phyloP scores from a whole-genome alignment of 2,888 invertebrate genomes.

The Phyto melanocephala region DNA sequence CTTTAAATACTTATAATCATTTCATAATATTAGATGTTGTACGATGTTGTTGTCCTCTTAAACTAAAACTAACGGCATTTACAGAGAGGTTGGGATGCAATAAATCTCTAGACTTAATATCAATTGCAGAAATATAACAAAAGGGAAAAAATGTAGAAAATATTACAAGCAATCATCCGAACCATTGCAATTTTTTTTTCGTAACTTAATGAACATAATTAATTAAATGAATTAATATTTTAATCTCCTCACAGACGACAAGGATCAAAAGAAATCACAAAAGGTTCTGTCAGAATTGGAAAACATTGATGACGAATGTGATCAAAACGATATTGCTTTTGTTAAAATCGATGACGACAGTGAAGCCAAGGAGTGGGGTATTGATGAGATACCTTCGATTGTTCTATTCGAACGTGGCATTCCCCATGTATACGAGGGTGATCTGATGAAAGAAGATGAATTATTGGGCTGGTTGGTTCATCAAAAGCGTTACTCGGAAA shows the following conservation, averaged over 20 bases:
- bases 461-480: constrained; percentile 93
- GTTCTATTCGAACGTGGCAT: constrained; percentile 87
- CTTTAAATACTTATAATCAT: background rate
- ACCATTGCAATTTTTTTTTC: too few relatives aligned
- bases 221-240: too few relatives aligned
- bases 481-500: constrained; percentile 93
- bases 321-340: constrained; percentile 93
- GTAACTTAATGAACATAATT: too few relatives aligned
- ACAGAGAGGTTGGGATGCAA: constrained; percentile 20
- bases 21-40: constrained; percentile 24
- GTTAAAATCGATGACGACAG: constrained; percentile 93
- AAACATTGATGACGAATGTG: constrained; percentile 96
- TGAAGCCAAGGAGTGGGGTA: constrained; percentile 93
- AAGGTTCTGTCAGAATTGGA: constrained; percentile 90
- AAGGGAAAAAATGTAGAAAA: too few relatives aligned
- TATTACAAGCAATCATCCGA: too few relatives aligned
- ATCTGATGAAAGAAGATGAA: constrained; percentile 93
- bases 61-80: constrained; percentile 24
- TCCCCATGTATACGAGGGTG: constrained; percentile 88
- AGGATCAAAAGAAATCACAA: constrained; percentile 93
- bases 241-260: constrained; percentile 84
- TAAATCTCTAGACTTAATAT: too few relatives aligned
- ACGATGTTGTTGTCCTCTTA: constrained; percentile 38
- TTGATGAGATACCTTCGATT: constrained; percentile 89
- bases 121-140: too few relatives aligned